These are phyloP conservation scores for Druon quercuslanigerum DNA, from an alignment of 1,140 invertebrate genomes.

Conservation along the genomic window DNA sequence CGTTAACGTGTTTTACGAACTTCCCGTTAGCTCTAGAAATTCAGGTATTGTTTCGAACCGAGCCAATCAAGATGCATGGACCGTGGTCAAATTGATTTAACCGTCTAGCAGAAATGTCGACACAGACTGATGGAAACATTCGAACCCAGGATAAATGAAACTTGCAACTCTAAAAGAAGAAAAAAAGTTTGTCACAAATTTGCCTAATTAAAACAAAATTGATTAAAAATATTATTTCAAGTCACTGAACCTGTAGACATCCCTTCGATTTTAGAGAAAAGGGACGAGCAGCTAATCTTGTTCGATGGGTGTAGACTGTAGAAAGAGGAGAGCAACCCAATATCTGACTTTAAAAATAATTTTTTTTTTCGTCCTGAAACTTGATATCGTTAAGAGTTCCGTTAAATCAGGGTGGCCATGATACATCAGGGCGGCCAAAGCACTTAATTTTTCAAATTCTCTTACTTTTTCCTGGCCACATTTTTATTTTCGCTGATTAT, in stretches of 20 bases:
- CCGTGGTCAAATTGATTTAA: conserved; percentile 26
- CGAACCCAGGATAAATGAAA: neutral
- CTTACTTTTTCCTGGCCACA: too few species aligned
- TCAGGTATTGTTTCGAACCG: conserved; percentile 17
- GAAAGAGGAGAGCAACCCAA: conserved; percentile 2
- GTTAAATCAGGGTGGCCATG: neutral
- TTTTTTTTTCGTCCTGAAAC: conserved; percentile 2
- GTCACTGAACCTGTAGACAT: too few species aligned
- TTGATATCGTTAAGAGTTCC: conserved; percentile 7
- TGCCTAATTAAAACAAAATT: too few species aligned
- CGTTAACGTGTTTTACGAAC: neutral
- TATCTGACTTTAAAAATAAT: conserved; percentile 16
- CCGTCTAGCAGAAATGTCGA: neutral
- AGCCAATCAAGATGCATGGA: conserved; percentile 19
- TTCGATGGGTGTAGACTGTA: conserved; percentile 12
- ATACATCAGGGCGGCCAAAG: neutral
- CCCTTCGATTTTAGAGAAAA: neutral
- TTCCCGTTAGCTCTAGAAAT: neutral
- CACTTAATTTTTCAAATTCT: too few species aligned
- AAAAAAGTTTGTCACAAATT: too few species aligned
- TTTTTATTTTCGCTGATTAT: too few species aligned
- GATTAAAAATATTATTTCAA: too few species aligned
- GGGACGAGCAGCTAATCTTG: neutral
- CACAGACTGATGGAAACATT: neutral
- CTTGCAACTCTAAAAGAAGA: neutral